Evolutionary conservation across 2,888 invertebrate species (phyloP).

Genomic region (Drosophila yooni): DNA sequence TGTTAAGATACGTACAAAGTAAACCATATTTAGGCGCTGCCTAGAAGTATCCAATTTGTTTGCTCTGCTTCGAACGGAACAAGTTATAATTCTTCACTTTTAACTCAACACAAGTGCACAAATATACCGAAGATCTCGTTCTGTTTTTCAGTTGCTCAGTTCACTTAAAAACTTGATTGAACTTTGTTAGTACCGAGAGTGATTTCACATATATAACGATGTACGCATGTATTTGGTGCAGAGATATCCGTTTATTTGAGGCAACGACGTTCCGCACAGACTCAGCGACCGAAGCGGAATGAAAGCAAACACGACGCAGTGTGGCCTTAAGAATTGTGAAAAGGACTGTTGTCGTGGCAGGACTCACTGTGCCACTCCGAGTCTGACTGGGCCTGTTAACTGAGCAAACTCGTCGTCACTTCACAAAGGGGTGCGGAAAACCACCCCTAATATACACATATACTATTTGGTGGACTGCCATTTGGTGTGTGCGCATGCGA

Average conservation of each 20-base stretch:
- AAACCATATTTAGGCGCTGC: conserved; percentile 83
- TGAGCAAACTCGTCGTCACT: conserved; percentile 56
- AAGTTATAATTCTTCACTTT: conserved; percentile 12
- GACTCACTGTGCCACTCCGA: conserved; percentile 17
- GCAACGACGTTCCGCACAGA: conserved; percentile 72
- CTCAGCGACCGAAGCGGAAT: conserved; percentile 83
- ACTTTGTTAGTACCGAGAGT: conserved; percentile 1
- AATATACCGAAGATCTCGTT: neutral
- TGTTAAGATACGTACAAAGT: conserved; percentile 80
- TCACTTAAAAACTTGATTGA: conserved; percentile 58
- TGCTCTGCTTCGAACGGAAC: conserved; percentile 26
- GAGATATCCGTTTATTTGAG: conserved; percentile 2
- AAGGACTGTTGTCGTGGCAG: conserved; percentile 55
- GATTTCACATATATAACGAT: conserved; percentile 2
- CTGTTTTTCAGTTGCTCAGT: conserved; percentile 10
- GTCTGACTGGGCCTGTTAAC: conserved; percentile 62
- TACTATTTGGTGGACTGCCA: conserved; percentile 15
- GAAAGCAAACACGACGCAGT: conserved; percentile 71
- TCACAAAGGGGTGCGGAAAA: conserved; percentile 39
- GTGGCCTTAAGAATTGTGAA: conserved; percentile 82
- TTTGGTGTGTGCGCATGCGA: conserved; percentile 44
- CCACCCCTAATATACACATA: conserved; percentile 35
- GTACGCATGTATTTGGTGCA: neutral
- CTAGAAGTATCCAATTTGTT: conserved; percentile 73
- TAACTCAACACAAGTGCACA: conserved; percentile 19